Evolutionary conservation across 1,140 invertebrate genomes (phyloP).

Genomic region (Megalopta genalis): DNA sequence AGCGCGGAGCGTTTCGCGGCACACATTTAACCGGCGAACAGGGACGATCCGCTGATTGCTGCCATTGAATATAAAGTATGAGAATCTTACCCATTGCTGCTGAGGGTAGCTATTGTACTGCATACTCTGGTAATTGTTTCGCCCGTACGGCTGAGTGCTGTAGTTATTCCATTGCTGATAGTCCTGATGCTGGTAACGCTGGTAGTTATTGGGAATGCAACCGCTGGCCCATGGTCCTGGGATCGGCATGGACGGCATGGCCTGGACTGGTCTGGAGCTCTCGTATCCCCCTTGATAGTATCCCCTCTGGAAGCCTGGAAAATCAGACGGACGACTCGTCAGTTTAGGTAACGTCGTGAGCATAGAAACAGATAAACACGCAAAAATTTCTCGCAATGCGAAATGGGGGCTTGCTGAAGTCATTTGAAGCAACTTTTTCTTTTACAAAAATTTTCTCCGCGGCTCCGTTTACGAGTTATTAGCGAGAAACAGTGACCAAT

Average conservation of each 20-base stretch:
- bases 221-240: constrained; percentile 47
- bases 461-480: no score
- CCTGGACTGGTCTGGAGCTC: constrained; percentile 41
- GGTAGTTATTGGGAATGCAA: constrained; percentile 40
- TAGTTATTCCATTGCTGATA: constrained; percentile 28
- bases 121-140: constrained; percentile 37
- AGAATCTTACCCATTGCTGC: constrained; percentile 29
- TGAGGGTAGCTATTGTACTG: constrained; percentile 44
- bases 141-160: constrained; percentile 34
- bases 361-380: no score
- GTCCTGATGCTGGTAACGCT: constrained; percentile 33
- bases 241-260: background rate
- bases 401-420: no score
- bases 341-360: no score
- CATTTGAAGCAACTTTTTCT: no score
- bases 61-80: background rate
- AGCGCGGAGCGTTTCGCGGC: background rate
- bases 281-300: constrained; percentile 62
- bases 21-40: background rate
- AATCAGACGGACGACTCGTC: background rate
- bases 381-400: no score
- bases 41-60: background rate
- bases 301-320: constrained; percentile 68
- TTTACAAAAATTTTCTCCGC: no score
- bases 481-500: no score